A percentile compares a stretch with the other conserved stretches of the same genome.
Conservation (phyloP, 2,797 vertebrate genomes). For the Tragopan temminckii region DNA sequence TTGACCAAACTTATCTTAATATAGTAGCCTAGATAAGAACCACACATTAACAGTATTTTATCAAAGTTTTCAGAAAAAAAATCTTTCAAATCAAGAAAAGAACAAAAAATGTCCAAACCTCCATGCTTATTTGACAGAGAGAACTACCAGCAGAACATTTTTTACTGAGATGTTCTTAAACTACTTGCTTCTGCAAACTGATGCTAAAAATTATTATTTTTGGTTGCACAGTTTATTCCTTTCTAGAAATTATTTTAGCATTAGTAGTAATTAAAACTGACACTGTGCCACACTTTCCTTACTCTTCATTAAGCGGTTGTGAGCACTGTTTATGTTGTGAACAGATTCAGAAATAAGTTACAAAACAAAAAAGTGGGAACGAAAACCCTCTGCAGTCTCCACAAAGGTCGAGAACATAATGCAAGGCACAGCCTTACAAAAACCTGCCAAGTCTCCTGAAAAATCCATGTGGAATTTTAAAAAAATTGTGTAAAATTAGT, state of each 20-base stretch:
- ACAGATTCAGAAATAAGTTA: not conserved
- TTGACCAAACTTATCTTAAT: not conserved
- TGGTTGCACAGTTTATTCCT: not conserved
- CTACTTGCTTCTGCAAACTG: not conserved
- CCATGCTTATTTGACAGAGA: not conserved
- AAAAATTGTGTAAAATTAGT: not conserved
- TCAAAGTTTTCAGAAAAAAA: not conserved
- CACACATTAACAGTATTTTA: not conserved
- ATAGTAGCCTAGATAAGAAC: not conserved
- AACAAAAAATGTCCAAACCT: not conserved
- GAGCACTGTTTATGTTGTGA: not conserved
- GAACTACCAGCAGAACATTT: not conserved
- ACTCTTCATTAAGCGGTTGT: not conserved
- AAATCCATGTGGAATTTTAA: not conserved
- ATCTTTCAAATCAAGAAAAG: not conserved
- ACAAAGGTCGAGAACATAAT: not conserved
- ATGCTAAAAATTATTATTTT: not conserved
- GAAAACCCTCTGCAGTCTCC: not conserved
- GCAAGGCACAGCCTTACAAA: not conserved
- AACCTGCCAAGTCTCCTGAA: not conserved
- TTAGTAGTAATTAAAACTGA: not conserved
- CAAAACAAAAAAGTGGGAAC: slow-evolving; percentile 5
- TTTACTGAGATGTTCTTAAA: not conserved
- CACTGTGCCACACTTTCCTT: not conserved
- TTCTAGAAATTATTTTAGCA: not conserved